Evolutionary conservation across 2,113 vertebrate genomes (phyloP), one percentile per base, ranked within the genome.

Genomic region (Bubo scandiacus): DNA sequence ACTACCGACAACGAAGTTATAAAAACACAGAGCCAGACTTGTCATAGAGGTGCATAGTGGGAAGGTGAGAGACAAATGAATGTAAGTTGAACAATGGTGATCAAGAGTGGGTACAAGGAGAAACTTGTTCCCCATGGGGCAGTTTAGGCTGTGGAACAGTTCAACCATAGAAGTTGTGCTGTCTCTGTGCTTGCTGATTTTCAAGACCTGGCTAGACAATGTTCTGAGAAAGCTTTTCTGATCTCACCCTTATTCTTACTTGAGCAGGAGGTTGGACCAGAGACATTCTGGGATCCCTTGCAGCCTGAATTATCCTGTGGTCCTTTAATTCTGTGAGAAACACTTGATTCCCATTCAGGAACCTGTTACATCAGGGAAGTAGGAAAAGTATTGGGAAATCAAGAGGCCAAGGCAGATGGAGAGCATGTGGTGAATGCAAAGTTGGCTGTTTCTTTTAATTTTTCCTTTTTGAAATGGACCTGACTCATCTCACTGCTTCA

Each of bases 1-100:
- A 38, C 16, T 72, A 5, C 7, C 1, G 2, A 9, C 15, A 55
- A 45, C 17, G 12, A 61, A 21, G 12, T 68, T 75, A 14, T 43
- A 54, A 52, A 77, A 86, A 15, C 36, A 38, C 5, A 42, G 42
- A 75, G 40, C 15, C 40, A 79, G 7, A 18, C 29, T 74, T 2
- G 1, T 47, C 10, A 14, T 15, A 68, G 38, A n/a, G n/a, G 4
- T 63, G 7, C 14, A 4, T 34, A 29, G 14, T 43, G 27, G 72
- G 30, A 84, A 8, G 10, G 11, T 0, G 1, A 25, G 32, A 78
- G n/a, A 12, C 22, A 45, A 54, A 49, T 45, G 40, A 49, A 5
- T 2, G 2, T 10, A 55, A 57, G 4, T 10, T 14, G 12, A 81
- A 36, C 42, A 51, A 1, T 0, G 0, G 0, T 63, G 62, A 45